A percentile compares a stretch with the other conserved stretches of the same genome.
These are phyloP conservation scores for Ivindomyrus marchei DNA, from an alignment of 2,113 vertebrate genomes.

Conservation along the genomic window DNA sequence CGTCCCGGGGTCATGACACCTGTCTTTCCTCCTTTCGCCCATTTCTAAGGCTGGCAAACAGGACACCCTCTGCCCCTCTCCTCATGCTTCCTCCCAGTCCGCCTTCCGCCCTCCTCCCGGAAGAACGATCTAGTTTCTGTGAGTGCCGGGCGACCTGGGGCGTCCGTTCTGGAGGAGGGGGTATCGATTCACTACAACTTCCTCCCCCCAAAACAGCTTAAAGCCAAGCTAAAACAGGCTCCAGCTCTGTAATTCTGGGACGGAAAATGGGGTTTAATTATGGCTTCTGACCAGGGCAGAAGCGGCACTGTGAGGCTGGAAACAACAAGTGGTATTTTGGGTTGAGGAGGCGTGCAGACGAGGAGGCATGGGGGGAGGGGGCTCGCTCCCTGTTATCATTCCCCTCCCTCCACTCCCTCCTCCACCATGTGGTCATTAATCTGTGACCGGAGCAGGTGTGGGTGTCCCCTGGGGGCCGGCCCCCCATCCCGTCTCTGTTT, in stretches of 20 bases:
- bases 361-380: neutral
- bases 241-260: neutral
- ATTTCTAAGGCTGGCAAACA: neutral
- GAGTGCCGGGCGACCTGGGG: neutral
- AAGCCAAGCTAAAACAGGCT: neutral
- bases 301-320: neutral
- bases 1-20: neutral
- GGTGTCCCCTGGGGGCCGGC: neutral
- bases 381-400: neutral
- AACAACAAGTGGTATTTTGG: neutral
- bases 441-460: neutral
- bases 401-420: neutral
- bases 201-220: conserved; percentile 2
- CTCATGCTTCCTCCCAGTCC: neutral
- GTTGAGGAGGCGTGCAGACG: neutral
- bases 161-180: conserved; percentile 25
- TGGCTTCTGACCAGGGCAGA: neutral
- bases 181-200: conserved; percentile 37
- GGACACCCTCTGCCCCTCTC: neutral
- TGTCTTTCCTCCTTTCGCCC: neutral
- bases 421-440: neutral
- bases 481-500: neutral
- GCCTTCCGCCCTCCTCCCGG: neutral
- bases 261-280: neutral
- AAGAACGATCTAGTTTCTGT: neutral